Base-by-base conservation (phyloP, 1,140 invertebrate genomes). In the Danaus melanippus region DNA sequence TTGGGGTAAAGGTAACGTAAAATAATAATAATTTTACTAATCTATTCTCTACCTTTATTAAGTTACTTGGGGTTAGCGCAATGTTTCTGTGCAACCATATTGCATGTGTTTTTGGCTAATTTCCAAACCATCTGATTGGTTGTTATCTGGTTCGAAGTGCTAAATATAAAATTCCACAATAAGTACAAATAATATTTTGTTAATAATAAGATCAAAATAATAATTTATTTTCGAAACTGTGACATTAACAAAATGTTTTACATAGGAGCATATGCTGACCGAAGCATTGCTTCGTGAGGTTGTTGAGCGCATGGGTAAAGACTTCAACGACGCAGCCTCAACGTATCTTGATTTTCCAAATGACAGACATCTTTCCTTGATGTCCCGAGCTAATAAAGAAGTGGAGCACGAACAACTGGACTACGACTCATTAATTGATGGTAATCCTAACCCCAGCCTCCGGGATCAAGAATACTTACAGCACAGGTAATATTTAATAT, bases 391-490 rank as follows among this genome's bases (percentile, higher is more conserved):
- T 40, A 82, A 71, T 52, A 87, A 88, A 50, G 88, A 90, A 11
- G 75, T 88, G 46, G 89, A 90, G 50, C 89, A 89, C 53, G 86
- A 89, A 40, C 90, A 91, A 61, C 66, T 89, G 39, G 91, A 92
- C 78, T 92, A 91, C 76, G 92, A 93, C 46, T 88, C 88, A 0
- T 71, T 92, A 9, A 87, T 90, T 41, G 90, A 90, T 10, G 89
- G 87, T 9, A 92, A 91, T 67, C 90, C 91, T 0, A 91, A 91
- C 80, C 92, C 93, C 1, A 93, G 93, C 61, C 88, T 96, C 42
- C 87, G 96, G 10, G 96, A 98, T 79, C 93, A 96, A 63, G 97
- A 98, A 72, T 97, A 95, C 72, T 68, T 97, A 53, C 92, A 95
- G 67, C 96, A 98, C 73, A 96, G 85, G 86, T 88, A 71, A 58